Evolutionary conservation across 2,888 invertebrate genomes (phyloP), one percentile per base, ranked within the genome.

Genomic region (Hydraecia micacea): DNA sequence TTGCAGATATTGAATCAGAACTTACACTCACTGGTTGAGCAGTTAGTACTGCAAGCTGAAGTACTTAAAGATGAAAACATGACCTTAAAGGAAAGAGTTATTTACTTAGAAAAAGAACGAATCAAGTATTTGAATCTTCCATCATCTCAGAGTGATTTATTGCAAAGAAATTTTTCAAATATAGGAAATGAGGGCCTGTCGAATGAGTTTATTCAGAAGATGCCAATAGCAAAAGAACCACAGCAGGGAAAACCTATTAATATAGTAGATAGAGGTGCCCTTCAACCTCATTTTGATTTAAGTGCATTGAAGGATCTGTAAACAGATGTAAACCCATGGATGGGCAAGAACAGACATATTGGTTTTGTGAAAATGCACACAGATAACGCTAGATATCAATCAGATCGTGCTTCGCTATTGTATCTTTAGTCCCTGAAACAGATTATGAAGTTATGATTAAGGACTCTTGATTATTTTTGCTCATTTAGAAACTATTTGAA

Each of bases 61-160:
- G 96, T 97, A n/a, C 97, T 97, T 77, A 97, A 97, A 89, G 97
- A 97, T 91, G 98, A 98, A 92, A 97, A 97, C 78, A 96, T 96
- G 74, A 95, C 96, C 73, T 92, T 98, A 46, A 97, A 97, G 83
- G 97, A 97, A 80, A 96, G 97, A 90, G 96, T 98, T 1, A 95
- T 92, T 81, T 97, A 96, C 88, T 93, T 97, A 84, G 97, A 97
- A 92, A 96, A 95, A 85, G 97, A 97, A 90, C 96, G 97, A 91
- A 91, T 94, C 3, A 95, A 93, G 85, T 96, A 96, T 89, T 85
- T 96, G 15, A 96, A 94, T 88, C 90, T 96, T 63, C 93, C 94
- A 77, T 89, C 93, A 49, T 87, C 90, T 62, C 91, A 91, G 65
- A 90, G 88, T 91, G 94, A 94, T 75, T 85, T 91, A 55, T 86